Evolutionary conservation across 2,888 invertebrate species (phyloP), one percentile per base, ranked within the genome.

Genomic region (Heliconius sara): DNA sequence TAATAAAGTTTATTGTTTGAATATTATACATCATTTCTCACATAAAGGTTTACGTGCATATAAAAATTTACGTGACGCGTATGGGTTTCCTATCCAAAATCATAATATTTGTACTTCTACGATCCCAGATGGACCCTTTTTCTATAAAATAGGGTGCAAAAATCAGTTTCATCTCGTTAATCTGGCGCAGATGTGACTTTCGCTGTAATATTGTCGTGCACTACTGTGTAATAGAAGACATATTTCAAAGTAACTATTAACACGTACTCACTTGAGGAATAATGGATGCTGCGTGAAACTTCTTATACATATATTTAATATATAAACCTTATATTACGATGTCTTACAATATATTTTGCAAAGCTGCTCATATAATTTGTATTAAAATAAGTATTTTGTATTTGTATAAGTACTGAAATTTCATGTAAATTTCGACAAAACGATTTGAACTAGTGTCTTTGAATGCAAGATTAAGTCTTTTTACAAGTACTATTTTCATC

Each of bases 201-300:
- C 25, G 25, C 25, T 63, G 60, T 39, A 73, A 65, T 74, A 74
- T 39, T 74, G 60, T 65, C 63, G 63, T 74, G n/a, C 16, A 39
- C 25, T 57, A 19, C 39, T 60, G 25, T 27, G 63, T 74, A 65
- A 74, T 39, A 25, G 74, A 63, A 74, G 43, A 63, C 74, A 65
- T 74, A 74, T 74, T 74, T 74, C 74, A 63, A 65, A 34, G 30
- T 16, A 43, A 74, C 60, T 63, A 63, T 39, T 74, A 60, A 39
- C 74, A 74, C 74, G 63, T 60, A 74, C 39, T 39, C 73, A 19
- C 52, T 78, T 66, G 75, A 71, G 78, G 66, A 80, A 80, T 80
- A 78, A 80, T 78, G 71, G 71, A 80, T 72, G 78, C 52, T 43
- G 19, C 25, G 39, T 63, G 25, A 12, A 65, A 65, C 19, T 39